These are phyloP conservation scores for Podilymbus podiceps DNA, from an alignment of 2,113 vertebrate genomes.

Conservation along the genomic window DNA sequence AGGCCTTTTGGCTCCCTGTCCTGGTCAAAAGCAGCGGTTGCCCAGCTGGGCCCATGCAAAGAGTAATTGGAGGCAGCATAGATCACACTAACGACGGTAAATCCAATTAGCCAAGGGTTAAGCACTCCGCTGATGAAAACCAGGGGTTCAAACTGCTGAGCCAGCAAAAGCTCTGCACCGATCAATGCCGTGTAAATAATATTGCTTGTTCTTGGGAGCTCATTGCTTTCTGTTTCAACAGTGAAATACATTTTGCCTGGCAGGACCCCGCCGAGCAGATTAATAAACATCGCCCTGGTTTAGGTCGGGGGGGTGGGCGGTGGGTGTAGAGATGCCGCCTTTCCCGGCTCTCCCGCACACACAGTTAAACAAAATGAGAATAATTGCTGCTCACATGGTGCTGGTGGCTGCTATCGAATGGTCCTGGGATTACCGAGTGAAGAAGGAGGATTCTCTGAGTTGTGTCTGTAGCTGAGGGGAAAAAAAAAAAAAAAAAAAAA, in stretches of 20 bases:
- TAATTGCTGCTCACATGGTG: background rate
- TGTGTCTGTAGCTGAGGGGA: background rate
- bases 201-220: background rate
- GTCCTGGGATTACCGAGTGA: background rate
- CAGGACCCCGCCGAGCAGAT: background rate
- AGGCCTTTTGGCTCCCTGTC: background rate
- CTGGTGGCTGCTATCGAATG: background rate
- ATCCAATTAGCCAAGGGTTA: constrained; percentile 57
- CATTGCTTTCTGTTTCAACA: background rate
- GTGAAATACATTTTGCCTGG: background rate
- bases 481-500: background rate
- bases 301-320: background rate
- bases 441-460: background rate
- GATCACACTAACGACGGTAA: background rate
- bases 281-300: accelerated
- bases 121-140: constrained; percentile 31
- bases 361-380: background rate
- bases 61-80: background rate
- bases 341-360: accelerated
- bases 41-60: background rate
- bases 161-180: background rate
- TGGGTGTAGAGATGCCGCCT: accelerated
- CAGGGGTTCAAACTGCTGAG: constrained; percentile 21
- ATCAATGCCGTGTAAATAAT: constrained; percentile 8
- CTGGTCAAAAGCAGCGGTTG: accelerated